Base-by-base conservation (phyloP, 1,140 invertebrate species). In the Sitobion miscanthi region DNA sequence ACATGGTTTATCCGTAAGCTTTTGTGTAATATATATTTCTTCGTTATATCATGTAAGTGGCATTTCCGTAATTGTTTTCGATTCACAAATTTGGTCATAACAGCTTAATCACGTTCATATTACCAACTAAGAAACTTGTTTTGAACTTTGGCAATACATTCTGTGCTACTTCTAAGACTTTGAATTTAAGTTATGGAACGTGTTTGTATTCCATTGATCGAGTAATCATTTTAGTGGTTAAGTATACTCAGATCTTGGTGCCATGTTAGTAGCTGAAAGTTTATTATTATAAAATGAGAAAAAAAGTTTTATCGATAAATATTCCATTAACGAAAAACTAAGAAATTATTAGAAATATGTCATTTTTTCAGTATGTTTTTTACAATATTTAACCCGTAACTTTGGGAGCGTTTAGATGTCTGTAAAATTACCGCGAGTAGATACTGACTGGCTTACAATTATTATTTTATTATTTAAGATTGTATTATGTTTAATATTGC, bases 1-100 rank as follows among this genome's bases (percentile, higher is more conserved):
- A 77, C n/a, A 77, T 77, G 30, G n/a, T 17, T 77, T n/a, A n/a
- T 77, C 14, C n/a, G 17, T 77, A 77, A 77, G 62, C 14, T 77
- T n/a, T 77, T 77, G 62, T n/a, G 62, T 77, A n/a, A 77, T 77
- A n/a, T 77, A n/a, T 77, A 14, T 77, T 77, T 77, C n/a, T 77
- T 17, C n/a, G 62, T n/a, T 77, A 77, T 77, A n/a, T 77, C 5
- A 77, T 77, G n/a, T 35, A 77, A 77, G 30, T n/a, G n/a, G 62
- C 30, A 17, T 77, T 77, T 77, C n/a, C 62, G 14, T n/a, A 77
- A 77, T 77, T 77, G 62, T 77, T 77, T n/a, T 77, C 62, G 30
- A 77, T 77, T 77, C 14, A 77, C n/a, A 30, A 77, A n/a, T 77
- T 77, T 77, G 62, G 11, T 2, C 14, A 77, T 77, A 77, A 35